Evolutionary conservation across 2,888 invertebrate genomes (phyloP), one percentile per base, ranked within the genome.

Genomic region (Polymixis lichenea): DNA sequence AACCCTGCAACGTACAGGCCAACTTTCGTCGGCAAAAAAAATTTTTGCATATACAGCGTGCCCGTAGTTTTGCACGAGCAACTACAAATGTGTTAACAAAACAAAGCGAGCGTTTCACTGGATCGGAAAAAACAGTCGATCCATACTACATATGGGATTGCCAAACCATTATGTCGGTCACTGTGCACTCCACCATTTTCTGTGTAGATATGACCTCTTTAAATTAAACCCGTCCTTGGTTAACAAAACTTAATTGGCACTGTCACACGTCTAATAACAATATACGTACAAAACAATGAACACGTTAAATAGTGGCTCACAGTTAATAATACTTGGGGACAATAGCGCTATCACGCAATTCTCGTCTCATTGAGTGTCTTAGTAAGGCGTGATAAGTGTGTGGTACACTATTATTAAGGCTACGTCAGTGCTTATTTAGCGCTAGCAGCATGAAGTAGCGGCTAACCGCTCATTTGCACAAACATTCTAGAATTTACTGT

Each of bases 221-320:
- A 46, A 64, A 64, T 73, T 51, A 51, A 72, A 9, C 56, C 17
- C 55, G 55, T 22, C 68, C 43, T 61, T 68, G 32, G 49, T 60
- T 19, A 61, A 61, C 69, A 62, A 67, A 64, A 78, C 25, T 15
- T 55, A 79, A 73, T 62, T 69, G 68, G 65, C n/a, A 55, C 49
- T 75, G n/a, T 51, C 53, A 68, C 32, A 38, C 43, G 43, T 77
- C 13, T 60, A 56, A 9, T 28, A 58, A 80, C 60, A 76, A 77
- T 68, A 53, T 56, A 70, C 53, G 15, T 60, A 38, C 17, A 77
- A 65, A 61, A 85, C 85, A 85, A 83, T 85, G 77, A 51, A 43
- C 55, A 74, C 73, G 69, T 67, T 81, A 68, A 71, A 74, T 64
- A 53, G 28, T 25, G 13, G 28, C 55, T 13, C 69, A 25, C 77